A percentile compares a stretch with the other conserved stretches of the same genome.
phyloP scores from a whole-genome alignment of 2,113 vertebrate genomes.

The Cettia cetti region DNA sequence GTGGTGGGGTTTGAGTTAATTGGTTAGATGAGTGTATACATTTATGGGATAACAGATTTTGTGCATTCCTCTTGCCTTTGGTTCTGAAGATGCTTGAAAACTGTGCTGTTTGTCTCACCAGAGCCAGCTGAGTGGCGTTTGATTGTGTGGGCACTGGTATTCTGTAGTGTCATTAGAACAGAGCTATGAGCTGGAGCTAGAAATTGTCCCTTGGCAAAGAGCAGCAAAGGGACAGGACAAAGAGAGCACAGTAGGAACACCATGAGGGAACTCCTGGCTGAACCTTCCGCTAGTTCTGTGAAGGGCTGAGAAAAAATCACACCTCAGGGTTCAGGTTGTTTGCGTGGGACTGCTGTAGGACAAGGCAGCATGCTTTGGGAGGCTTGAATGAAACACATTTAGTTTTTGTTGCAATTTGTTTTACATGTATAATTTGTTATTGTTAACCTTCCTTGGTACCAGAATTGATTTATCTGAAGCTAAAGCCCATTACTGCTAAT shows the following conservation, averaged over 20 bases:
- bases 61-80: neutral
- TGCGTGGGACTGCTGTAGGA: neutral
- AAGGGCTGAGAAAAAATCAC: neutral
- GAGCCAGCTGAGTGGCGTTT: neutral
- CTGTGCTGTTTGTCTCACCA: neutral
- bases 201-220: neutral
- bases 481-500: neutral
- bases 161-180: neutral
- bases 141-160: neutral
- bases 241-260: neutral
- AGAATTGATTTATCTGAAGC: neutral
- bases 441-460: neutral
- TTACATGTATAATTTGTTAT: neutral
- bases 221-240: neutral
- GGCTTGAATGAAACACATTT: neutral
- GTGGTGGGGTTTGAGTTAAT: neutral
- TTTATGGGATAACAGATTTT: neutral
- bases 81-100: neutral
- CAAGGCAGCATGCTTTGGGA: neutral
- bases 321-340: neutral
- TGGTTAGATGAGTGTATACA: fast-evolving
- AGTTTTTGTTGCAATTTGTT: neutral
- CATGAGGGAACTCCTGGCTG: neutral
- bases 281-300: neutral
- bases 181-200: neutral